A percentile compares a stretch with the other conserved stretches of the same genome.
Evolutionary conservation across 2,888 invertebrate species (phyloP).

Genomic region (Leucozona laternaria): DNA sequence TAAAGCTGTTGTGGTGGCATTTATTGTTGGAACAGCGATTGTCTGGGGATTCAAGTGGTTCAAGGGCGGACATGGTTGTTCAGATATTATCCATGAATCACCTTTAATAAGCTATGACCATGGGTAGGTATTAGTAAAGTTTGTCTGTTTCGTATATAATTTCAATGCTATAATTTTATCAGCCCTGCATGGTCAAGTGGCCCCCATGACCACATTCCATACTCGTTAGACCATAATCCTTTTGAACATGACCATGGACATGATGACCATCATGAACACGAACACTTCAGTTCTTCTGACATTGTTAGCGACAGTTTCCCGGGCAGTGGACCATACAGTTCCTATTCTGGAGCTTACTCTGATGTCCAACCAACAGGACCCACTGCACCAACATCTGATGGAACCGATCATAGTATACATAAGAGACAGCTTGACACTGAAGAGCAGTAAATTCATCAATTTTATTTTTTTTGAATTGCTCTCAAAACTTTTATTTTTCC

Average conservation of each 20-base stretch:
- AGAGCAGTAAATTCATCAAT: conserved; percentile 79
- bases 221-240: conserved; percentile 77
- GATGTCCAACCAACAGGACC: conserved; percentile 42
- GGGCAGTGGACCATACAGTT: conserved; percentile 72
- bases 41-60: conserved; percentile 81
- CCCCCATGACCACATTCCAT: conserved; percentile 79
- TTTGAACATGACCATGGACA: conserved; percentile 80
- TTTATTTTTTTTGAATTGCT: not conserved
- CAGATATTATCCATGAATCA: conserved; percentile 75
- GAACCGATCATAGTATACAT: conserved; percentile 77
- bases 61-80: conserved; percentile 78
- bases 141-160: not conserved
- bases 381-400: conserved; percentile 51
- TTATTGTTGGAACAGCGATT: conserved; percentile 82
- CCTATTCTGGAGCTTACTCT: conserved; percentile 65
- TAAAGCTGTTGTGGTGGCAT: conserved; percentile 82
- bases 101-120: conserved; percentile 80
- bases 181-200: conserved; percentile 78
- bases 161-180: not conserved
- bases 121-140: conserved; percentile 79
- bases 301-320: conserved; percentile 75
- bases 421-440: conserved; percentile 77
- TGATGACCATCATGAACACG: conserved; percentile 77
- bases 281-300: conserved; percentile 78
- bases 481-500: not conserved